Base-by-base conservation (phyloP, 2,797 vertebrate genomes). In the Coendou prehensilis region DNA sequence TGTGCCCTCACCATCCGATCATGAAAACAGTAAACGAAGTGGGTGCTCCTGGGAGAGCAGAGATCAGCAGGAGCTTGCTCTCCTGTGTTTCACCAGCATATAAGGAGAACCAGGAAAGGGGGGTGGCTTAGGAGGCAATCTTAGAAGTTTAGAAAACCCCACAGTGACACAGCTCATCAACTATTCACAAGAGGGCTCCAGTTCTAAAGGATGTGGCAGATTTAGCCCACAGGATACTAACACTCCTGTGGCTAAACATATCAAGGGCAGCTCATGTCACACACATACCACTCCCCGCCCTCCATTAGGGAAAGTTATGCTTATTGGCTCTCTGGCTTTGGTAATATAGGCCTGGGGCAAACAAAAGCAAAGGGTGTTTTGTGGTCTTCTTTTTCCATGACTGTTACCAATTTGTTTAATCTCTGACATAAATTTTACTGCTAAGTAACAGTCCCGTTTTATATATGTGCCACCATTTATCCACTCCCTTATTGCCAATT, bases 161-260 rank as follows among this genome's bases (percentile, higher is more conserved):
- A 0, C 0, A 33, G 50, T 37, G 0, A 6, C 22, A 13, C 14
- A 28, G 5, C 37, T 1, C 18, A 28, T 0, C 64, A 50, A 79
- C 61, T 50, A 5, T 64, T 83, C 8, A 18, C 64, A 84, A 76
- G 50, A 10, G 18, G 56, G 37, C 41, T 20, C 2, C 8, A 1
- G 15, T 5, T 22, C 28, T 76, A 37, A 37, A 79, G 61, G 47
- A 63, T 22, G 33, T 18, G 82, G 22, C 57, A 69, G 56, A 23
- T 10, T 33, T 10, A 20, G 52, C 50, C 73, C 33, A 7, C 0
- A 20, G 54, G 47, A 67, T 41, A 41, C 61, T 20, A 8, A 33
- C 0, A 10, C 1, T 26, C 57, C 10, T n/a, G 5, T 0, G 57
- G 82, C 52, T 63, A 47, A 57, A 8, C 1, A 0, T 26, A 37